Conservation (phyloP, 2,113 vertebrate genomes). For the Malurus alboscapulatus region DNA sequence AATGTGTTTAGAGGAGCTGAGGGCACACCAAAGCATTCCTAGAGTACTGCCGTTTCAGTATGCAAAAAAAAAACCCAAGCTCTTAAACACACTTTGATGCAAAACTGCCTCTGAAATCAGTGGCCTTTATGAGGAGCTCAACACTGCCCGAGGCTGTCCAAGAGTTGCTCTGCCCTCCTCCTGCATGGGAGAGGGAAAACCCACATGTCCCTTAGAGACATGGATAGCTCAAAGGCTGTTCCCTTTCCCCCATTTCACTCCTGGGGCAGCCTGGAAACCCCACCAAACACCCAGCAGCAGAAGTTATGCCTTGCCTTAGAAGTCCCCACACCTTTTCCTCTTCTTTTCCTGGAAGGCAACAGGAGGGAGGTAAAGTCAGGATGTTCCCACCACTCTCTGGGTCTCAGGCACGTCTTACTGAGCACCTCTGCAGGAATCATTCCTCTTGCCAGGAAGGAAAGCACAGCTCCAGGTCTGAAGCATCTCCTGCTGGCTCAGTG, state of each 20-base stretch:
- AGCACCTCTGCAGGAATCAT: background rate
- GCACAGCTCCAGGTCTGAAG: background rate
- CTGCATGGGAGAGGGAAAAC: background rate
- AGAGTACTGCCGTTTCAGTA: background rate
- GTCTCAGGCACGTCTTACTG: background rate
- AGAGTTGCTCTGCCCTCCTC: background rate
- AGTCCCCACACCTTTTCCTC: background rate
- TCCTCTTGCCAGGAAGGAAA: background rate
- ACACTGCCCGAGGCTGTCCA: background rate
- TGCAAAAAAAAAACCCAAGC: background rate
- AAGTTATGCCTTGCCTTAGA: background rate
- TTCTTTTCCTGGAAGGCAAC: background rate
- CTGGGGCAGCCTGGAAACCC: background rate
- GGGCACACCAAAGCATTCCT: background rate
- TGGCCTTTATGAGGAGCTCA: background rate
- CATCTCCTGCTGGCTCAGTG: background rate
- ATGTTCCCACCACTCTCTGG: no score
- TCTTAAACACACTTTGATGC: background rate
- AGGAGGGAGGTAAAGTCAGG: background rate
- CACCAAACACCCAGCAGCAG: background rate
- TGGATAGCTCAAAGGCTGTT: background rate
- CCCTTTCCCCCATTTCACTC: background rate
- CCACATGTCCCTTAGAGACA: fast-evolving
- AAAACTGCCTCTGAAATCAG: background rate
- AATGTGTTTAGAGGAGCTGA: background rate